Percentiles rank a stretch among this genome's conserved stretches.
phyloP scores from a whole-genome alignment of 1,140 invertebrate species.

The Plodia interpunctella region DNA sequence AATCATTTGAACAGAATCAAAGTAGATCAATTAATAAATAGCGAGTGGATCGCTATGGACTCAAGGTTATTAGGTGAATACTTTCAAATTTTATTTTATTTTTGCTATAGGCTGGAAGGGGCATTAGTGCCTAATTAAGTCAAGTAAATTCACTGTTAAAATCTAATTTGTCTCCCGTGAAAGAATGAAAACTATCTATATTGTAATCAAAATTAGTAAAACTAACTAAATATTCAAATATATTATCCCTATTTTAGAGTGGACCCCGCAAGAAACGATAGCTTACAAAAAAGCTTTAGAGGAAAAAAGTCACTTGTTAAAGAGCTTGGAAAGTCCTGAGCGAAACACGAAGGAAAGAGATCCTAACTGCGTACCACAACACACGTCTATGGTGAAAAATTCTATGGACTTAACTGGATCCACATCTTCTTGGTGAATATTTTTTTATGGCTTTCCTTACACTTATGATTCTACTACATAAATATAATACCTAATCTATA shows the following conservation, averaged over 20 bases:
- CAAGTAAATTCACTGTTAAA: no score
- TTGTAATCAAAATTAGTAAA: not conserved
- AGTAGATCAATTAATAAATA: conserved; percentile 52
- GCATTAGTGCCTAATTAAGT: no score
- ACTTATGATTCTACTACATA: no score
- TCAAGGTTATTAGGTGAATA: conserved; percentile 54
- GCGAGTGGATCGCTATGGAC: conserved; percentile 79
- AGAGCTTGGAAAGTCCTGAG: conserved; percentile 34
- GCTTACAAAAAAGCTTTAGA: conserved; percentile 62
- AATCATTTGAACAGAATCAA: conserved; percentile 76
- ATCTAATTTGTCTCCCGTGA: no score
- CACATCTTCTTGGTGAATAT: conserved; percentile 42
- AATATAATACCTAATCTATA: no score
- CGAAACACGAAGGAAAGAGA: conserved; percentile 29
- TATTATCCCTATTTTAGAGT: conserved; percentile 35
- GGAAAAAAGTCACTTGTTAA: conserved; percentile 39
- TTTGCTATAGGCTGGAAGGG: no score
- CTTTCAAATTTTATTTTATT: no score
- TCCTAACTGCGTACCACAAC: conserved; percentile 19
- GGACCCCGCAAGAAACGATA: conserved; percentile 53
- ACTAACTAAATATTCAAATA: no score
- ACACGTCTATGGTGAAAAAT: conserved; percentile 37
- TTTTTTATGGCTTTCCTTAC: conserved; percentile 10
- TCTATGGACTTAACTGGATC: conserved; percentile 35
- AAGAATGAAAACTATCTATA: no score